Conservation (phyloP, 2,113 vertebrate species). For the Athene cunicularia region DNA sequence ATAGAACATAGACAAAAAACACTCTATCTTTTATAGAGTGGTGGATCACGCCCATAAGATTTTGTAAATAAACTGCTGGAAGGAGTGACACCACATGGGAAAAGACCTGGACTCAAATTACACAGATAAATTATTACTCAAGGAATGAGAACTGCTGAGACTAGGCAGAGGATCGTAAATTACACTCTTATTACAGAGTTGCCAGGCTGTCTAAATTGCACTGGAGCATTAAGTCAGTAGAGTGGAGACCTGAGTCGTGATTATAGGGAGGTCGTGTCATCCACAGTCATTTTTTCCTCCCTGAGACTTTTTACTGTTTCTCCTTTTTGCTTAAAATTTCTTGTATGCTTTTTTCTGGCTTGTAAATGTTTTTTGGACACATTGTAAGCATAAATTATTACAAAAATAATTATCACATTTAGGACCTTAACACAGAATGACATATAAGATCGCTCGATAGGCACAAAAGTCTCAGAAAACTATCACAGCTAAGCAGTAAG, state of each 20-base stretch:
- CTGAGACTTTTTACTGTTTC: not conserved
- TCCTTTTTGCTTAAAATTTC: not conserved
- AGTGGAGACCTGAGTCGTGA: fast-evolving
- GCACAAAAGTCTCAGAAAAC: not conserved
- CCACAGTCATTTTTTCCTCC: not conserved
- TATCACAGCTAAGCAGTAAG: not conserved
- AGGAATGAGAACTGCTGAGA: not conserved
- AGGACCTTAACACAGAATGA: not conserved
- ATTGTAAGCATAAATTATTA: not conserved
- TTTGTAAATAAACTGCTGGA: not conserved
- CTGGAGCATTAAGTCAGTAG: not conserved
- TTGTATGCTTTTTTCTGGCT: not conserved
- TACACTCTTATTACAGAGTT: not conserved
- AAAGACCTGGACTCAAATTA: not conserved
- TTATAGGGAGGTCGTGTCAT: not conserved
- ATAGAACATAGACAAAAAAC: not conserved
- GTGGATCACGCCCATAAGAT: not conserved
- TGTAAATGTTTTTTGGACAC: not conserved
- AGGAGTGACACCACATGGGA: not conserved
- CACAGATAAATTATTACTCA: not conserved
- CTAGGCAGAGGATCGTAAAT: not conserved
- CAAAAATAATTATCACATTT: not conserved
- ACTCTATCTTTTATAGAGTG: not conserved
- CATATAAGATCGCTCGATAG: not conserved
- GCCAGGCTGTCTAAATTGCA: not conserved